Evolutionary conservation across 2,888 invertebrate species (phyloP), one percentile per base, ranked within the genome.

Genomic region (Clivina fossor): DNA sequence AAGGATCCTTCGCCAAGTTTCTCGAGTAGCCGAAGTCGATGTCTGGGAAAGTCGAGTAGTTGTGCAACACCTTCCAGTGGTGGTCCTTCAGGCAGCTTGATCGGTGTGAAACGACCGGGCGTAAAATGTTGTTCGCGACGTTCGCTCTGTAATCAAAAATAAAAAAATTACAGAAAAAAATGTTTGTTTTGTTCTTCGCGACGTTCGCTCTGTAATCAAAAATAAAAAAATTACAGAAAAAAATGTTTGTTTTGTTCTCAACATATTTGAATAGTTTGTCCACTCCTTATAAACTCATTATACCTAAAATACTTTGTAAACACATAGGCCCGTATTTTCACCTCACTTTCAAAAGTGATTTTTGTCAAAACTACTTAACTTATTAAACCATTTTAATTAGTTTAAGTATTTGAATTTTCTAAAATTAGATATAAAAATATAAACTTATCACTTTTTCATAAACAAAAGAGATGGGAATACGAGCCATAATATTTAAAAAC

Each of bases 1-100:
- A 90, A 91, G 63, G 88, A 85, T 62, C 92, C 92, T 74, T 91
- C 91, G 59, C 92, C 93, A 46, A 93, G 81, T 71, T 90, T 90
- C 72, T 91, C 88, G 60, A 91, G 77, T 65, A 90, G 86, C 70
- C 89, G 80, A 67, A 93, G 81, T 73, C 88, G 82, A 76, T 90
- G 89, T 71, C 90, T 81, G 64, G 91, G 89, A 72, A 92, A 86
- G 70, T 91, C 90, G 66, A 85, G 79, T 70, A 88, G 80, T 71
- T 82, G 81, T 68, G 82, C 80, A 66, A 82, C 80, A 60, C 81
- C 81, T 74, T 83, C 83, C 73, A 82, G 78, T 69, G 84, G 83
- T 68, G 81, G 81, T 50, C 82, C 83, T 66, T 84, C 84, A 22
- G 86, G 86, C 62, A 88, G 77, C 72, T 85, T 85, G 69, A 87